A percentile compares a stretch with the other conserved stretches of the same genome.
Evolutionary conservation across 1,140 invertebrate genomes (phyloP).

Genomic region (Conus betulinus): DNA sequence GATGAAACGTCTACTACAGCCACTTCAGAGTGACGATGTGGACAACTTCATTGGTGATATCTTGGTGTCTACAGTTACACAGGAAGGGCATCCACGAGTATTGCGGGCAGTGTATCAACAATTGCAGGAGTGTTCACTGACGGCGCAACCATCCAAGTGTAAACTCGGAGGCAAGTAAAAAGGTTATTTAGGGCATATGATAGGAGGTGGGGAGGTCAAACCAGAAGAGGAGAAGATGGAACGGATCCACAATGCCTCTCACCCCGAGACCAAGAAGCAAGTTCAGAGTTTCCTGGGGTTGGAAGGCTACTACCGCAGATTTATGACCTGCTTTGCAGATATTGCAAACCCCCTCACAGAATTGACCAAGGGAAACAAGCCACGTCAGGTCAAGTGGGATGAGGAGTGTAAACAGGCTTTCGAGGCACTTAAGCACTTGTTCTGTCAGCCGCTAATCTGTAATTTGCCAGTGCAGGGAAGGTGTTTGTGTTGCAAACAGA

Average conservation of each 20-base stretch:
- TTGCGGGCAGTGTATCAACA: neutral
- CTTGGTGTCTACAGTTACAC: neutral
- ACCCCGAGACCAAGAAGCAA: constrained; percentile 68
- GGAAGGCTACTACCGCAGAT: constrained; percentile 47
- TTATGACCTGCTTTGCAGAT: constrained; percentile 53
- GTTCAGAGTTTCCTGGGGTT: constrained; percentile 57
- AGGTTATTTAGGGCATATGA: constrained; percentile 46
- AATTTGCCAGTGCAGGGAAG: constrained; percentile 66
- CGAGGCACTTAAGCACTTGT: constrained; percentile 18
- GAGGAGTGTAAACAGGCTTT: constrained; percentile 25
- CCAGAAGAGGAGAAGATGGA: constrained; percentile 68
- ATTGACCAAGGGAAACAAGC: constrained; percentile 19
- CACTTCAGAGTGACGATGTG: neutral
- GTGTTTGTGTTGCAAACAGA: constrained; percentile 67
- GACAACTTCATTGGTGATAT: neutral
- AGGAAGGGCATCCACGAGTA: neutral
- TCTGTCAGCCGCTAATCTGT: constrained; percentile 44
- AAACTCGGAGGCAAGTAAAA: constrained; percentile 30
- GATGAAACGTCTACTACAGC: constrained; percentile 45
- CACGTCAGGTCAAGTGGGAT: constrained; percentile 6
- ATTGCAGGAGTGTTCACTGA: neutral
- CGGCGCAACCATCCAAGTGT: constrained; percentile 12
- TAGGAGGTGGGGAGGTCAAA: constrained; percentile 56
- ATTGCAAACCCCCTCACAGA: constrained; percentile 50
- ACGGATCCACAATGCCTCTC: constrained; percentile 65